A percentile compares a stretch with the other conserved stretches of the same genome.
These are phyloP conservation scores for Tetropium fuscum DNA, from an alignment of 2,888 invertebrate species.

Conservation along the genomic window DNA sequence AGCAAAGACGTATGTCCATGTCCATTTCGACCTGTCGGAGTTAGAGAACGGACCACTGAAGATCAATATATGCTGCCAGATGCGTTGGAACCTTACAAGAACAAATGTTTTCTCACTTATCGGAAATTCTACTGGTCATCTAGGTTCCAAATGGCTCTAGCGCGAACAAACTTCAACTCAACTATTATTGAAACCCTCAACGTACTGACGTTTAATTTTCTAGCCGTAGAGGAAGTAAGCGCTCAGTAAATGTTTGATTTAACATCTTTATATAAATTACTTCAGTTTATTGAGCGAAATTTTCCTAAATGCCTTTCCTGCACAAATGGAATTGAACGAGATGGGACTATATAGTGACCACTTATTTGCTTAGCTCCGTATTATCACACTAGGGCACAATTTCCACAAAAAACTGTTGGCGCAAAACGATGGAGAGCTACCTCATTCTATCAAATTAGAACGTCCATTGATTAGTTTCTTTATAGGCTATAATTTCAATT, in stretches of 20 bases:
- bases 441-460: conserved; percentile 6
- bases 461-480: neutral
- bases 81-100: conserved; percentile 44
- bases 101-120: conserved; percentile 35
- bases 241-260: conserved; percentile 10
- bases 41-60: conserved; percentile 39
- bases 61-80: conserved; percentile 45
- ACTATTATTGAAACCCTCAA: conserved; percentile 36
- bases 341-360: conserved; percentile 2
- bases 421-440: neutral
- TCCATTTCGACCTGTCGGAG: conserved; percentile 47
- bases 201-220: conserved; percentile 28
- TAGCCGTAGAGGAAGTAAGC: neutral
- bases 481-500: neutral
- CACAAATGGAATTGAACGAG: conserved; percentile 10
- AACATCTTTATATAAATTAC: conserved; percentile 3
- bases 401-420: neutral
- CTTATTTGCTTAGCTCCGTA: conserved; percentile 2
- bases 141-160: conserved; percentile 43
- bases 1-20: conserved; percentile 46
- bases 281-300: neutral
- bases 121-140: conserved; percentile 46
- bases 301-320: neutral
- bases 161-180: conserved; percentile 35
- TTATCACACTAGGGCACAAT: conserved; percentile 6